Base-by-base conservation (phyloP, 2,797 vertebrate genomes). In the Channa striata region DNA sequence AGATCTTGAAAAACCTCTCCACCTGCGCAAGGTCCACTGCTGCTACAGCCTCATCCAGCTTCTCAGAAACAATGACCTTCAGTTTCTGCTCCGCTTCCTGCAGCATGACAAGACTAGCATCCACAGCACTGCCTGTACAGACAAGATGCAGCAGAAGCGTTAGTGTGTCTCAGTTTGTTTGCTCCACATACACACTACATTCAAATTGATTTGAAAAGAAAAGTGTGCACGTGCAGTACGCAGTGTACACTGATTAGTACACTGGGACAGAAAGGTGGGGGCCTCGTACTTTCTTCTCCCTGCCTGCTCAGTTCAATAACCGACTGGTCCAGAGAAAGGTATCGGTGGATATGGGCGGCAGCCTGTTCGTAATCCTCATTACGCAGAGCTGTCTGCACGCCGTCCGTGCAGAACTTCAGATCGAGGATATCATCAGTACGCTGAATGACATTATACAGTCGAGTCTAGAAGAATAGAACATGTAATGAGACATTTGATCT, bases 1-100 rank as follows among this genome's bases (percentile, higher is more conserved):
- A 99, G 89, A 99, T 99, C 92, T 99, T 99, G 92, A 99, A 99
- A 91, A 99, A 99, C 61, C 97, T 93, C 61, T 99, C 98, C 80
- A 99, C 98, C 76, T 98, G 97, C 2, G 95, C 94, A 3, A 99
- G 91, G 89, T 99, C 96, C 0, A 95, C 95, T 10, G 95, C 95
- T 42, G 94, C 92, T 21, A 96, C 97, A 6, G 98, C 97, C 11
- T 94, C 70, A 6, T 97, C 95, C 8, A 99, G 95, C 64, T 97
- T 97, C 69, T 97, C 94, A 0, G 95, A 93, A 21, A 99, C 98
- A 11, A 99, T 95, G 0, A 93, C 90, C 90, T 97, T 99, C 69
- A 99, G 93, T 74, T 94, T 94, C 86, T 96, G 93, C 82, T 99
- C 98, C n/a, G 98, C 97, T 71, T 98, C 97, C 87, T 99, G 97